Conservation (phyloP, 92 coral and sea anemone genomes). For the Zoanthus gigantus region DNA sequence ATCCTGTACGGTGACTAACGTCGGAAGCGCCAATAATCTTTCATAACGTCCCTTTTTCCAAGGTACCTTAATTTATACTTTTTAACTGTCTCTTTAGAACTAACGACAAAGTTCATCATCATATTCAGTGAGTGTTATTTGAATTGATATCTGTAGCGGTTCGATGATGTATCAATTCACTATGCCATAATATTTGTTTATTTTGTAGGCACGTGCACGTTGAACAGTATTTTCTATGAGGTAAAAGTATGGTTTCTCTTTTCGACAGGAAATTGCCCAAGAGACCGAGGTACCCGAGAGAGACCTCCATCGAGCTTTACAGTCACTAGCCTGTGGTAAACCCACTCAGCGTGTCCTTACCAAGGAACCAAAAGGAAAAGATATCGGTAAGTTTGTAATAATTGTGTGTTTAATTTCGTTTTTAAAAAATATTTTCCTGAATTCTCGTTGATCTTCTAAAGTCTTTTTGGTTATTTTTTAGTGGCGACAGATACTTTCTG, state of each 20-base stretch:
- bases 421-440: neutral
- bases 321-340: slow-evolving; percentile 96
- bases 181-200: too few species aligned
- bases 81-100: too few species aligned
- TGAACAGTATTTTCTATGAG: too few species aligned
- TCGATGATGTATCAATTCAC: too few species aligned
- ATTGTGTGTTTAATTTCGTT: neutral
- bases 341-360: slow-evolving; percentile 92
- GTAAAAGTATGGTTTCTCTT: neutral
- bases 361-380: slow-evolving; percentile 97
- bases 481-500: slow-evolving; percentile 88
- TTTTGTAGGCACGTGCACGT: too few species aligned
- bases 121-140: too few species aligned
- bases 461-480: slow-evolving; percentile 44
- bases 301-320: slow-evolving; percentile 94
- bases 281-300: slow-evolving; percentile 96
- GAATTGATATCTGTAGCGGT: too few species aligned
- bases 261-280: slow-evolving; percentile 85
- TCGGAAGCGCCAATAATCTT: too few species aligned
- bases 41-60: too few species aligned
- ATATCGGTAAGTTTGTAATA: slow-evolving; percentile 72
- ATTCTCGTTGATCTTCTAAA: neutral
- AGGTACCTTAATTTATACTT: too few species aligned
- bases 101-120: too few species aligned
- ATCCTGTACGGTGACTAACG: too few species aligned